Evolutionary conservation across 2,113 vertebrate genomes (phyloP), one percentile per base, ranked within the genome.

Genomic region (Sylvia atricapilla): DNA sequence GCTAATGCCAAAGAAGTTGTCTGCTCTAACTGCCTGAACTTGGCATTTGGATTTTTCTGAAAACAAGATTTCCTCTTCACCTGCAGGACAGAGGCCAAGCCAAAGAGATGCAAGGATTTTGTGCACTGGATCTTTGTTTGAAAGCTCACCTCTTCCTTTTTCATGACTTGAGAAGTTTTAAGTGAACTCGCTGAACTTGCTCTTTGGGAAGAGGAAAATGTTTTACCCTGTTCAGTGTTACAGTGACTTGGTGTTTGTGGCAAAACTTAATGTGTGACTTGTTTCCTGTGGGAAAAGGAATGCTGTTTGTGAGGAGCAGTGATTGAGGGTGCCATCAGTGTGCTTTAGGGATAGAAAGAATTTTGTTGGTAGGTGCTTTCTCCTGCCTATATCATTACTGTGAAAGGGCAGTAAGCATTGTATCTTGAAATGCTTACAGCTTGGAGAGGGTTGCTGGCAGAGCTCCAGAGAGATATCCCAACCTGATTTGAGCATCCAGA

Each of bases 291-390:
- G 52, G 22, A 50, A 87, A 80, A 63, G 8, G 18, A 85, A 8
- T 2, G 4, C 23, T n/a, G 3, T 50, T 49, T 59, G 37, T 43
- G 46, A 41, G 52, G 9, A 89, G n/a, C n/a, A 13, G 39, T 55
- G 11, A 50, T 2, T 53, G 47, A 1, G 3, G 37, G 11, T 31
- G 18, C 20, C 3, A 3, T 43, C 52, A 30, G 17, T 7, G 2
- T 43, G 20, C 14, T 85, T 55, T 11, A 37, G 8, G 20, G 21
- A 30, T 52, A 24, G 13, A 28, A 44, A 73, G 25, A 31, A n/a
- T 68, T 72, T 60, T n/a, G 8, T 23, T 73, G 49, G 60, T 52
- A 41, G 13, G 13, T 75, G 10, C 27, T 68, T 63, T 52, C 43
- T 63, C 33, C 44, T 87, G 15, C 33, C 31, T 78, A 10, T 15